Evolutionary conservation across 2,113 vertebrate genomes (phyloP), one percentile per base, ranked within the genome.

Genomic region (Cephalopholis sonnerati): DNA sequence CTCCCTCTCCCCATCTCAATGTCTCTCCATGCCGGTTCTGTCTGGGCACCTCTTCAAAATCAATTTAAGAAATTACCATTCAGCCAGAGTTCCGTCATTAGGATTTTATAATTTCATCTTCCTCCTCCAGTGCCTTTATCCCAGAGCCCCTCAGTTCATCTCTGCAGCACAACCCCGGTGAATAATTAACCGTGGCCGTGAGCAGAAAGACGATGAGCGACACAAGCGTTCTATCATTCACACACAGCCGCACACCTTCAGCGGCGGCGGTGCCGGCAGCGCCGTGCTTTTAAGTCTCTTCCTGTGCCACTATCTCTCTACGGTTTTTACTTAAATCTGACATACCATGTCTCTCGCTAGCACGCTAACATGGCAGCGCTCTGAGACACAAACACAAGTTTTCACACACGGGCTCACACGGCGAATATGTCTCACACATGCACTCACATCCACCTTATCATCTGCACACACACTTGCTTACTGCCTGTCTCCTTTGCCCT

Each of bases 21-120:
- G 81, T 87, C 86, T 88, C 77, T 73, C 61, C 67, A 69, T 75
- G 79, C 72, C 41, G 27, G 39, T 87, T 88, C 89, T 89, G 91
- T 91, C 90, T 92, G 92, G 89, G 91, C 90, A 93, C 82, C 93
- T 92, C 84, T 91, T 94, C 91, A 92, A 94, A 95, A 94, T 94
- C 93, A 92, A 94, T 94, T 94, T 92, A 89, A 92, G 88, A 89
- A 92, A 94, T 94, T 94, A 92, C 90, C 91, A 95, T 95, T 93
- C 93, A 89, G 89, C 87, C 88, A 29, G 87, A 93, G 93, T 91
- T 93, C 91, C 85, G 80, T 93, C 94, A 94, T 95, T 93, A 92
- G 92, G 89, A 90, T 93, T 93, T 94, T 88, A 94, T 95, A 95
- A 95, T 94, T 95, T 93, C 93, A 95, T 93, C 92, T 92, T 93